These are phyloP conservation scores for Torymus tubicola DNA, from an alignment of 2,888 invertebrate species.

Conservation along the genomic window DNA sequence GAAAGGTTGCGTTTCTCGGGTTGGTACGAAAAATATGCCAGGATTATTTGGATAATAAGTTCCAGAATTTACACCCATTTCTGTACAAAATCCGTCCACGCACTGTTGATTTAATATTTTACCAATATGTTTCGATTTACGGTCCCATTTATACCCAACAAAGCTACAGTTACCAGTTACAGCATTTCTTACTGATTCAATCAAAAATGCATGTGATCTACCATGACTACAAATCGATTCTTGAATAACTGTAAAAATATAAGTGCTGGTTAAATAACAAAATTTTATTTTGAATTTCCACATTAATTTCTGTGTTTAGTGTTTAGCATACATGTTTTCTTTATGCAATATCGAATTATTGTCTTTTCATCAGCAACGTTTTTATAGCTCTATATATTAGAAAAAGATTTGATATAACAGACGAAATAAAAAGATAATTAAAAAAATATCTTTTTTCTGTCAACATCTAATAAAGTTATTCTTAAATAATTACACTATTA, in stretches of 20 bases:
- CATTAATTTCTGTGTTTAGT: too few relatives aligned
- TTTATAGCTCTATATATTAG: too few relatives aligned
- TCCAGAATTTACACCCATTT: conserved; percentile 79
- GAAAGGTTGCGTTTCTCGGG: conserved; percentile 77
- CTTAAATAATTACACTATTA: too few relatives aligned
- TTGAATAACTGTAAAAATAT: conserved; percentile 74
- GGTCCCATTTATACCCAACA: conserved; percentile 79
- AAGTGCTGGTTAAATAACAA: too few relatives aligned
- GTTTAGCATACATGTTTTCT: too few relatives aligned
- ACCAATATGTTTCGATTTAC: conserved; percentile 77
- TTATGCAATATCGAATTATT: too few relatives aligned
- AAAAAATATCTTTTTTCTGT: too few relatives aligned
- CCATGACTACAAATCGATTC: conserved; percentile 82
- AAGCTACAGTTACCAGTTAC: conserved; percentile 78
- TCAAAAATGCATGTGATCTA: conserved; percentile 80
- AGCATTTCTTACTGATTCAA: conserved; percentile 77
- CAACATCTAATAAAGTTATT: too few relatives aligned
- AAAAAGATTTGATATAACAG: too few relatives aligned
- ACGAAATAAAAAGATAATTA: too few relatives aligned
- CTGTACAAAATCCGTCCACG: conserved; percentile 74
- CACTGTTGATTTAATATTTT: conserved; percentile 71
- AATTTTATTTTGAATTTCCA: too few relatives aligned
- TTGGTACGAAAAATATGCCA: conserved; percentile 79
- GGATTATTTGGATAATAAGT: conserved; percentile 74
- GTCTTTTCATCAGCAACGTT: too few relatives aligned